Evolutionary conservation across 64 coral and sea anemone species (phyloP).

Genomic region (Stichodactyla mertensii): DNA sequence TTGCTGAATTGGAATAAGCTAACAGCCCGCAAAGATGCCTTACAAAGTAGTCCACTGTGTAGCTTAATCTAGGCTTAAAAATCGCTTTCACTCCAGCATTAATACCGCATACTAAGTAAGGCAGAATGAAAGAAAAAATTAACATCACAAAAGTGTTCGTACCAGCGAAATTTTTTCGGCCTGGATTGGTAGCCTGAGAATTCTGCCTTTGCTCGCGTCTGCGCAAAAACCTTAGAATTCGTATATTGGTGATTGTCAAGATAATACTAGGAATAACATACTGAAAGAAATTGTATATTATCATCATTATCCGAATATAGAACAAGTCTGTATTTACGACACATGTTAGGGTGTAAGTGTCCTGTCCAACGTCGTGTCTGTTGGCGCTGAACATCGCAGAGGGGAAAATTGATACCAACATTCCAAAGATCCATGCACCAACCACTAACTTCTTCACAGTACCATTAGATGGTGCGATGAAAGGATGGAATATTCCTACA

Average conservation of each 20-base stretch:
- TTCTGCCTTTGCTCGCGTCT: neutral
- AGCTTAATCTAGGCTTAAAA: neutral
- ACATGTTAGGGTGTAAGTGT: neutral
- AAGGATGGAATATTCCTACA: neutral
- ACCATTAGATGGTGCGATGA: neutral
- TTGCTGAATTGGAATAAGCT: neutral
- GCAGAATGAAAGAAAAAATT: neutral
- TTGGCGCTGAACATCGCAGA: neutral
- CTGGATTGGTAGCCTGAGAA: too few relatives aligned
- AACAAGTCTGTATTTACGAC: neutral
- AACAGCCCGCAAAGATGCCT: neutral
- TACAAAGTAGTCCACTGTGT: neutral
- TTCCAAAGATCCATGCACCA: neutral
- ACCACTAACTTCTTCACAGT: neutral
- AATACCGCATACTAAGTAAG: neutral
- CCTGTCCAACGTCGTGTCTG: neutral
- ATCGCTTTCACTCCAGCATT: neutral
- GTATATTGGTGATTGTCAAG: neutral
- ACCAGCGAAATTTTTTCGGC: neutral
- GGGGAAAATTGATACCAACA: neutral
- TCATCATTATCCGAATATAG: neutral
- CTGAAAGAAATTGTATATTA: neutral
- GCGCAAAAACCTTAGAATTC: neutral
- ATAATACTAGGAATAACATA: neutral
- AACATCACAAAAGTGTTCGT: neutral